Conservation (phyloP, 2,113 vertebrate genomes). For the Merops nubicus region DNA sequence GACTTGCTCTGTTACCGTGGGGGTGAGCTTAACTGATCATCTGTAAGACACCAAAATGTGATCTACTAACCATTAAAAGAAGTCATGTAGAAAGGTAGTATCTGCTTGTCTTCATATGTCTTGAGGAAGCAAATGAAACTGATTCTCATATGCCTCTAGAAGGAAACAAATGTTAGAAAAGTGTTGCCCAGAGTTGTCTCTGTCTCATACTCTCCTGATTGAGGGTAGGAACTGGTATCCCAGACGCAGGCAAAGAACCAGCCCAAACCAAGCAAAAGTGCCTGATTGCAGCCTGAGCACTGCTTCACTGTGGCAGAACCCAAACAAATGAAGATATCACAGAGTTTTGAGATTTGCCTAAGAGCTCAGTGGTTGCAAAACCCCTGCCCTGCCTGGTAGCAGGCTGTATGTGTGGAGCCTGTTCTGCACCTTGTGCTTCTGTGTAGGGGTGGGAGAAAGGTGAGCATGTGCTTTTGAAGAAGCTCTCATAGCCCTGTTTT, state of each 20-base stretch:
- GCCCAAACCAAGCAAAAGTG: not conserved
- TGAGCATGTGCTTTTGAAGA: constrained; percentile 56
- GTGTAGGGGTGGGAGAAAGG: constrained; percentile 25
- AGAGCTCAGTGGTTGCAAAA: not conserved
- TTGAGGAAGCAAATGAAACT: not conserved
- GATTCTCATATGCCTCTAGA: not conserved
- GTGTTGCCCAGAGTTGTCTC: accelerated
- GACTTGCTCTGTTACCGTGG: not conserved
- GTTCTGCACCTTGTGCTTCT: constrained; percentile 24
- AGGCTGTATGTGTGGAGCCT: not conserved
- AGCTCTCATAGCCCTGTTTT: not conserved
- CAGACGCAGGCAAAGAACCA: not conserved
- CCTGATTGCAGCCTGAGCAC: not conserved
- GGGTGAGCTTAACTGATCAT: not conserved
- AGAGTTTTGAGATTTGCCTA: not conserved
- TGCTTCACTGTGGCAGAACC: not conserved
- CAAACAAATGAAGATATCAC: not conserved
- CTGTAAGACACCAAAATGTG: not conserved
- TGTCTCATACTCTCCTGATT: not conserved
- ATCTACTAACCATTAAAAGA: not conserved
- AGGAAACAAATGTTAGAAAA: not conserved
- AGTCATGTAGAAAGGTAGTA: not conserved
- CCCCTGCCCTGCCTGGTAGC: not conserved
- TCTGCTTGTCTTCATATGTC: not conserved
- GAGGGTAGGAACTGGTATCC: not conserved